Percentiles rank a stretch among this genome's conserved stretches.
Conservation (phyloP, 2,797 vertebrate species). For the Myiothlypis chrysogaster region DNA sequence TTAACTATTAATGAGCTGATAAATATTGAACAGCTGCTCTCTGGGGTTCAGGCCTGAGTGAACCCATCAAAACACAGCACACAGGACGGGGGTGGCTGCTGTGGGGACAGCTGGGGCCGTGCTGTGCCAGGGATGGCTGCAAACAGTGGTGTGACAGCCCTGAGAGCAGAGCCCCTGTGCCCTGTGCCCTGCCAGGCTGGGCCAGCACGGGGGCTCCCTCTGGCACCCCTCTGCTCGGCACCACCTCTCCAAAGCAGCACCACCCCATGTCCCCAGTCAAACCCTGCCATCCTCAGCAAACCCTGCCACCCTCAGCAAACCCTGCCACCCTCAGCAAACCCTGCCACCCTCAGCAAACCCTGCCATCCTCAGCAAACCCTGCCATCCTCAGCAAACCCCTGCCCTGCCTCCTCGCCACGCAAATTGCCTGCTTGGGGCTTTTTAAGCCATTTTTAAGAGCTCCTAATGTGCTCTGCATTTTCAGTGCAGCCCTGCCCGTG, state of each 20-base stretch:
- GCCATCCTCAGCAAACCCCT: accelerated
- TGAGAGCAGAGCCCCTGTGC: neutral
- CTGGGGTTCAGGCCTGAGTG: neutral
- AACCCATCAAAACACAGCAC: neutral
- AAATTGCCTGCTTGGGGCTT: neutral
- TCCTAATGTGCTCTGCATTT: constrained; percentile 16
- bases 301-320: neutral
- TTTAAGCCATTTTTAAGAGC: neutral
- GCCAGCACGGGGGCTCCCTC: accelerated
- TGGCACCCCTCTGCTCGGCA: accelerated
- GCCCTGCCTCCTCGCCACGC: neutral
- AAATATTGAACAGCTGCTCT: constrained; percentile 29
- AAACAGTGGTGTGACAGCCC: accelerated
- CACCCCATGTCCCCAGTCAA: accelerated
- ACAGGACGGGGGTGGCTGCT: accelerated
- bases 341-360: neutral
- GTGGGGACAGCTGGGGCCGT: accelerated
- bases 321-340: neutral
- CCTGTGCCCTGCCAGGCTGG: neutral
- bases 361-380: neutral
- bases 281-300: neutral
- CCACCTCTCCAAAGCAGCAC: neutral
- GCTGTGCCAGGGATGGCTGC: accelerated
- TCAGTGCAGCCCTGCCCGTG: neutral
- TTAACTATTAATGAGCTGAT: constrained; percentile 42